Evolutionary conservation across 2,797 vertebrate species (phyloP).

Genomic region (Sebastes paucispinis): DNA sequence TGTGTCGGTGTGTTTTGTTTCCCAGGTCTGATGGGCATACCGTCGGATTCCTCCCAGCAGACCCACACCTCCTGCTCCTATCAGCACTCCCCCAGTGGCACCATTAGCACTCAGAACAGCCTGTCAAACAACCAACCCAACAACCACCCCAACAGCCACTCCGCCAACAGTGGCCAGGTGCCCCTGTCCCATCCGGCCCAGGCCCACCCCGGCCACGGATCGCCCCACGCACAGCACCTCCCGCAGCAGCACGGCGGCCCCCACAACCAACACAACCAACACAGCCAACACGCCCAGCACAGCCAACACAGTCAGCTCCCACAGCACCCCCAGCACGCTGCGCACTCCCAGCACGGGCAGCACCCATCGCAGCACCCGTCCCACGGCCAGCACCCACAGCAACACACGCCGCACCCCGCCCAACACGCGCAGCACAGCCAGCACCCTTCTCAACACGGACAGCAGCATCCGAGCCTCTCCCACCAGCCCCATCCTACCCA

Average conservation of each 20-base stretch:
- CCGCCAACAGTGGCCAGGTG: slow-evolving; percentile 86
- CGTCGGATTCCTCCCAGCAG: slow-evolving; percentile 89
- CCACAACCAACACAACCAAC: slow-evolving; percentile 79
- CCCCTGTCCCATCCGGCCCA: slow-evolving; percentile 88
- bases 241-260: slow-evolving; percentile 83
- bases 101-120: slow-evolving; percentile 90
- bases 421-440: slow-evolving; percentile 85
- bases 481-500: slow-evolving; percentile 87
- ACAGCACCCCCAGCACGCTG: slow-evolving; percentile 72
- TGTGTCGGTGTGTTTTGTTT: slow-evolving; percentile 35
- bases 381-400: slow-evolving; percentile 80
- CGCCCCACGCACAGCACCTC: slow-evolving; percentile 84
- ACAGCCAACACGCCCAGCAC: slow-evolving; percentile 77
- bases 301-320: slow-evolving; percentile 75
- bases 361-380: slow-evolving; percentile 82
- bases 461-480: slow-evolving; percentile 87
- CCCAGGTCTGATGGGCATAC: slow-evolving; percentile 90
- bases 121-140: slow-evolving; percentile 88
- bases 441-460: slow-evolving; percentile 84
- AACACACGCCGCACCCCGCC: slow-evolving; percentile 80
- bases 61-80: slow-evolving; percentile 93
- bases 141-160: slow-evolving; percentile 86
- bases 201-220: slow-evolving; percentile 83
- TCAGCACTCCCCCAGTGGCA: slow-evolving; percentile 90
- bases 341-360: slow-evolving; percentile 80